Conservation (phyloP, 2,113 vertebrate genomes). For the Chlorodrepanis virens region DNA sequence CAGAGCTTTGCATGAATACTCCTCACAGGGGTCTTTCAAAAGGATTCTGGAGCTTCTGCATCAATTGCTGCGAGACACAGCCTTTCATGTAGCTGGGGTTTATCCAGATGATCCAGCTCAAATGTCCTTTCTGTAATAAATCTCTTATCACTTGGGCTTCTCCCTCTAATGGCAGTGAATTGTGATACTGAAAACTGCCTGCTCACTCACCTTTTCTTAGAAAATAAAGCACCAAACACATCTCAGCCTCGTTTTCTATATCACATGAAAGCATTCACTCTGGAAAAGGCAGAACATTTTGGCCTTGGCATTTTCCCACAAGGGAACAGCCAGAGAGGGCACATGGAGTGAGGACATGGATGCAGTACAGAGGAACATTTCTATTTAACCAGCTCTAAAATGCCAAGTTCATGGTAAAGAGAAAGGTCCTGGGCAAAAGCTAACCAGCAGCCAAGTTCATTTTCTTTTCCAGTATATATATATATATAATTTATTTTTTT, state of each 20-base stretch:
- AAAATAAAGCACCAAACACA: not conserved
- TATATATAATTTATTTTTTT: no score
- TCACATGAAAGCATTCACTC: not conserved
- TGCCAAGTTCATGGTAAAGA: not conserved
- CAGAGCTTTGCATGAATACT: not conserved
- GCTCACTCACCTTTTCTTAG: not conserved
- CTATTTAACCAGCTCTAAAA: not conserved
- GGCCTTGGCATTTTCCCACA: not conserved
- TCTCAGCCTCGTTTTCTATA: not conserved
- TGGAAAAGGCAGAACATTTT: not conserved
- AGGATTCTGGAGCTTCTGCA: not conserved
- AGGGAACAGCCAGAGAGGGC: not conserved
- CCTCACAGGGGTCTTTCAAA: not conserved
- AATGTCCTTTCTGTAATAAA: not conserved
- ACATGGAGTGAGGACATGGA: fast-evolving
- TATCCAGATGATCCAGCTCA: not conserved
- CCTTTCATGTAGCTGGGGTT: not conserved
- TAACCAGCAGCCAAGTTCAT: not conserved
- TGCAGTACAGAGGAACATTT: not conserved
- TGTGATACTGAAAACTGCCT: not conserved
- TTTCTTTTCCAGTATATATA: not conserved
- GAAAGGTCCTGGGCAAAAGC: not conserved
- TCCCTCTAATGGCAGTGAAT: not conserved
- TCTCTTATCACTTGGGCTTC: not conserved
- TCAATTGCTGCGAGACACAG: not conserved